A percentile compares a stretch with the other conserved stretches of the same genome.
These are phyloP conservation scores for Jacana jacana DNA, from an alignment of 2,113 vertebrate species.

Conservation along the genomic window DNA sequence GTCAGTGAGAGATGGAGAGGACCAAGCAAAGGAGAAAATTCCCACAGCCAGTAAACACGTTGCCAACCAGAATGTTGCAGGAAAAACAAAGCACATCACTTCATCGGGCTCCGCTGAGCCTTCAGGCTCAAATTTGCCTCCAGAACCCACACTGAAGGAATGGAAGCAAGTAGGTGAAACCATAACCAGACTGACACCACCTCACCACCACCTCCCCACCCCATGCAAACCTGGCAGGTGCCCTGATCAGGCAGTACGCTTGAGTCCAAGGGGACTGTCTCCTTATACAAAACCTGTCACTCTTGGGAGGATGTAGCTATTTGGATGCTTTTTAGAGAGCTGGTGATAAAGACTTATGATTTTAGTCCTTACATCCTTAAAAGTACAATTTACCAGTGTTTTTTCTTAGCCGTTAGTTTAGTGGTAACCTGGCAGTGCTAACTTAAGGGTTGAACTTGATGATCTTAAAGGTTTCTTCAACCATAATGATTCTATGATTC, in stretches of 20 bases:
- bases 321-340: background rate
- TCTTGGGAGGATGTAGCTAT: background rate
- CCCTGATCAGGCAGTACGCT: background rate
- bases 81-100: background rate
- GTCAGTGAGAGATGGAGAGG: conserved; percentile 41
- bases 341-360: background rate
- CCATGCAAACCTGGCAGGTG: background rate
- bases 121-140: conserved; percentile 10
- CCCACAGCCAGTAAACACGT: background rate
- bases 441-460: background rate
- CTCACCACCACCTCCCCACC: background rate
- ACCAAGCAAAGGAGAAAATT: background rate
- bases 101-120: background rate
- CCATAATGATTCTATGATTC: background rate
- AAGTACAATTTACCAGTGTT: background rate
- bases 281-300: background rate
- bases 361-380: background rate
- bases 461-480: background rate
- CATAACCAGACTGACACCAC: background rate
- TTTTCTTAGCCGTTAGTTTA: background rate
- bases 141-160: conserved; percentile 72
- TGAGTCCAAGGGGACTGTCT: background rate
- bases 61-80: background rate
- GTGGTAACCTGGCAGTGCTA: background rate
- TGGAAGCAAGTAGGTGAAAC: conserved; percentile 89